Evolutionary conservation across 1,140 invertebrate species (phyloP).

Genomic region (Bombus superbus): DNA sequence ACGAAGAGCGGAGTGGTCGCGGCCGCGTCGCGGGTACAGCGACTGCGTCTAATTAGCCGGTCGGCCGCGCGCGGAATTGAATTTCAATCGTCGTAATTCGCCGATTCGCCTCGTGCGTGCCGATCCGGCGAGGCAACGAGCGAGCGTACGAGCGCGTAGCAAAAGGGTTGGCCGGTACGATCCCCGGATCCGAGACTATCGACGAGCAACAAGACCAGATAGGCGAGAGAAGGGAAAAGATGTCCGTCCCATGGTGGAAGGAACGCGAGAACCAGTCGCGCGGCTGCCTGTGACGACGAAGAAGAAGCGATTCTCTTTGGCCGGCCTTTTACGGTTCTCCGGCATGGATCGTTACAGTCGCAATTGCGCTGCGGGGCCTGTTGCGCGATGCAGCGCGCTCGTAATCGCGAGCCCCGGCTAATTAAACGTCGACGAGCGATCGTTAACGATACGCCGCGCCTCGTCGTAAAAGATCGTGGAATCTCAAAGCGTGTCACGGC

Average conservation of each 20-base stretch:
- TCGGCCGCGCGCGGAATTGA: slow-evolving; percentile 77
- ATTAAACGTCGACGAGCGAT: slow-evolving; percentile 75
- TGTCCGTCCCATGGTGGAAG: background rate
- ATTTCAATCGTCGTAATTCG: slow-evolving; percentile 80
- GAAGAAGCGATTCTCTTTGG: slow-evolving; percentile 43
- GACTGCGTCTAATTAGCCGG: slow-evolving; percentile 78
- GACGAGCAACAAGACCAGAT: background rate
- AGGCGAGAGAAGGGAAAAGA: background rate
- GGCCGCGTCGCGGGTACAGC: slow-evolving; percentile 44
- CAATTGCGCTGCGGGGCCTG: slow-evolving; percentile 60
- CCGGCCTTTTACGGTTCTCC: slow-evolving; percentile 62
- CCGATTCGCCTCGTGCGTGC: slow-evolving; percentile 71
- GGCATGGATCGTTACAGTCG: slow-evolving; percentile 62
- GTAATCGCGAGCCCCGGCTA: slow-evolving; percentile 69
- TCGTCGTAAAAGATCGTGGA: slow-evolving; percentile 68
- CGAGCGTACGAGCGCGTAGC: background rate
- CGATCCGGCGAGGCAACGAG: background rate
- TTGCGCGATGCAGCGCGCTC: slow-evolving; percentile 57
- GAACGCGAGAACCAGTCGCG: slow-evolving; percentile 10
- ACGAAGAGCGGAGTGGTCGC: slow-evolving; percentile 18
- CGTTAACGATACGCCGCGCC: slow-evolving; percentile 73
- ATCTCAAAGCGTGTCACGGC: slow-evolving; percentile 68
- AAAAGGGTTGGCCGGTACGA: background rate
- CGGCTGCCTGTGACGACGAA: slow-evolving; percentile 20
- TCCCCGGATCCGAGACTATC: background rate